A percentile compares a stretch with the other conserved stretches of the same genome.
Conservation (phyloP, 2,888 invertebrate genomes). For the Rutpela maculata region DNA sequence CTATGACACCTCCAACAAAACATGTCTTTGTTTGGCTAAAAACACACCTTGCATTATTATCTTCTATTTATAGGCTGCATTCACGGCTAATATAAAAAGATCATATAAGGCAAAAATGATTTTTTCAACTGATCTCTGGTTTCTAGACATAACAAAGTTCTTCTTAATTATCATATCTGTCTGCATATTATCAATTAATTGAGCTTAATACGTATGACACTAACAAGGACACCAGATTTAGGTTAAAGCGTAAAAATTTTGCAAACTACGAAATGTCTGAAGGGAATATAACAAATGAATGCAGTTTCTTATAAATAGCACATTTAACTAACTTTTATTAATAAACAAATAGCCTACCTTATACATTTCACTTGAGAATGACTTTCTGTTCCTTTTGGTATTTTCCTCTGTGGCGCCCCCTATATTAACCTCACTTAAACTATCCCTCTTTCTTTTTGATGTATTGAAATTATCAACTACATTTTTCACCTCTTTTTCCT, state of each 20-base stretch:
- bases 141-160: not conserved
- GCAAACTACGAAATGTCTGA: not conserved
- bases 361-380: slow-evolving; percentile 54
- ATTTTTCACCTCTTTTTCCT: slow-evolving; percentile 49
- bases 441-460: slow-evolving; percentile 60
- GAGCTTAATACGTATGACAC: not conserved
- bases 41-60: not conserved
- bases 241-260: not conserved
- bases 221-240: slow-evolving; percentile 15
- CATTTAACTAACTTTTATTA: not conserved
- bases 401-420: slow-evolving; percentile 59
- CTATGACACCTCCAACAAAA: slow-evolving; percentile 96
- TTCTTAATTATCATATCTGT: not conserved
- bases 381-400: slow-evolving; percentile 56
- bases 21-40: slow-evolving; percentile 79
- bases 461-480: slow-evolving; percentile 38
- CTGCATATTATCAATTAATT: not conserved
- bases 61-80: not conserved
- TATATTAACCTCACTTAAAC: slow-evolving; percentile 55
- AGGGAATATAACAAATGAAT: not conserved
- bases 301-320: not conserved
- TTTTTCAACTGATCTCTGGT: not conserved
- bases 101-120: not conserved
- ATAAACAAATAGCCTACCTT: slow-evolving; percentile 59
- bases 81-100: not conserved